phyloP scores from a whole-genome alignment of 2,113 vertebrate species.

The Chaetodon auriga region DNA sequence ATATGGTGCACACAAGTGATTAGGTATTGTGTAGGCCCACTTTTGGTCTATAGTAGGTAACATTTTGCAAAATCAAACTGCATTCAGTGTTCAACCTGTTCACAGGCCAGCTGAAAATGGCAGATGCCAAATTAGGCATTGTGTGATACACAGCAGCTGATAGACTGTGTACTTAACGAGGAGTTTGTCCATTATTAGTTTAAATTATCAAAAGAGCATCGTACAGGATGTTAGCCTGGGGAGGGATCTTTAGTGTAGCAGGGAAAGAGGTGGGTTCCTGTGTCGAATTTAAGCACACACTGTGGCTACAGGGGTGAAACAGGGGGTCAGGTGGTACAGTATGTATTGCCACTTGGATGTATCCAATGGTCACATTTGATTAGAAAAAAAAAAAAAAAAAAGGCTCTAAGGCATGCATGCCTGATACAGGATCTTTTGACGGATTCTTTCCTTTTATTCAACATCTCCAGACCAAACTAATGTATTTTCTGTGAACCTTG shows the following conservation, averaged over 20 bases:
- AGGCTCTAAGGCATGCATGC: background rate
- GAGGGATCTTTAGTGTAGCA: background rate
- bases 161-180: background rate
- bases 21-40: constrained; percentile 49
- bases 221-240: background rate
- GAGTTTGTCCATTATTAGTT: constrained; percentile 9
- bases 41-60: constrained; percentile 38
- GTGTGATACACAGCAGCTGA: constrained; percentile 20
- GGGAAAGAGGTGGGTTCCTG: background rate
- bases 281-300: background rate
- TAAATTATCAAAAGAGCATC: constrained; percentile 25
- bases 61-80: constrained; percentile 52
- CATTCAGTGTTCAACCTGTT: constrained; percentile 31
- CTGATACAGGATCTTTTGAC: background rate
- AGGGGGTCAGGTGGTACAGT: background rate
- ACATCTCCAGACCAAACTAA: background rate
- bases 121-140: constrained; percentile 33
- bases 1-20: constrained; percentile 54
- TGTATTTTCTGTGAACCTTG: constrained; percentile 4
- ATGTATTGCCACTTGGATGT: background rate
- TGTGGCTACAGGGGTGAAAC: background rate
- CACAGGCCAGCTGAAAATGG: constrained; percentile 8
- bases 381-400: background rate
- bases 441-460: constrained; percentile 1
- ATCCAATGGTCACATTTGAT: background rate